Evolutionary conservation across 2,797 vertebrate genomes (phyloP).

Genomic region (Alectoris magna): DNA sequence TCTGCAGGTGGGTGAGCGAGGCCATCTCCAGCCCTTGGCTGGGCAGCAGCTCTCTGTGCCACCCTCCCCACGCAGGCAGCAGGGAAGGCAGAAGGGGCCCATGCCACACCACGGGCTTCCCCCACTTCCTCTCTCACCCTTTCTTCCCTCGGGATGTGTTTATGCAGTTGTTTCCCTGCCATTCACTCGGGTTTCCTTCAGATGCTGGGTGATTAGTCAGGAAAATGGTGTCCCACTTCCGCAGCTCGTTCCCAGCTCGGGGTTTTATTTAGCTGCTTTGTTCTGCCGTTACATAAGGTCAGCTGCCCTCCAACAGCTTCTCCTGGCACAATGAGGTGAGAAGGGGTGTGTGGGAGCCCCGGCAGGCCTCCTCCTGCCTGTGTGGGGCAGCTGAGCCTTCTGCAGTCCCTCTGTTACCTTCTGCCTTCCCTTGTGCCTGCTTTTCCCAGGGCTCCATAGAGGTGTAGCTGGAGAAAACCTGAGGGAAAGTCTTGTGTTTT

Average conservation of each 20-base stretch:
- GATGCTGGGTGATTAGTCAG: slow-evolving; percentile 37
- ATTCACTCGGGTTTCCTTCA: slow-evolving; percentile 55
- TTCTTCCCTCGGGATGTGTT: slow-evolving; percentile 63
- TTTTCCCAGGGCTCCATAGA: background rate
- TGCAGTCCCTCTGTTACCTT: background rate
- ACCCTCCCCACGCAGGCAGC: background rate
- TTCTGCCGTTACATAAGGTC: slow-evolving; percentile 38
- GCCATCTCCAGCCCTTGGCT: background rate
- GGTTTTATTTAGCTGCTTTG: slow-evolving; percentile 47
- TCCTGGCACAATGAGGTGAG: slow-evolving; percentile 3
- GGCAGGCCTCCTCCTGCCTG: accelerated
- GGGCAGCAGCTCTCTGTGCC: background rate
- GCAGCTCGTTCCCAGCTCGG: slow-evolving; percentile 26
- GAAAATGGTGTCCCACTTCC: slow-evolving; percentile 58
- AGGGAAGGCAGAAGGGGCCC: background rate
- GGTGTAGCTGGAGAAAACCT: too few species aligned
- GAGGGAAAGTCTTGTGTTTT: background rate
- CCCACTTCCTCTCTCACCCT: background rate
- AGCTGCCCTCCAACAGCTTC: slow-evolving; percentile 31
- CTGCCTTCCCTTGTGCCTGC: background rate
- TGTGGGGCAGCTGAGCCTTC: too few species aligned
- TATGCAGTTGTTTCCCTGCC: slow-evolving; percentile 62
- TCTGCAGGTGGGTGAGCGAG: background rate
- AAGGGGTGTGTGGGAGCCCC: background rate
- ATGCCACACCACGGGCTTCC: background rate